phyloP scores from a whole-genome alignment of 2,113 vertebrate species.

The Psammodynastes pulverulentus region DNA sequence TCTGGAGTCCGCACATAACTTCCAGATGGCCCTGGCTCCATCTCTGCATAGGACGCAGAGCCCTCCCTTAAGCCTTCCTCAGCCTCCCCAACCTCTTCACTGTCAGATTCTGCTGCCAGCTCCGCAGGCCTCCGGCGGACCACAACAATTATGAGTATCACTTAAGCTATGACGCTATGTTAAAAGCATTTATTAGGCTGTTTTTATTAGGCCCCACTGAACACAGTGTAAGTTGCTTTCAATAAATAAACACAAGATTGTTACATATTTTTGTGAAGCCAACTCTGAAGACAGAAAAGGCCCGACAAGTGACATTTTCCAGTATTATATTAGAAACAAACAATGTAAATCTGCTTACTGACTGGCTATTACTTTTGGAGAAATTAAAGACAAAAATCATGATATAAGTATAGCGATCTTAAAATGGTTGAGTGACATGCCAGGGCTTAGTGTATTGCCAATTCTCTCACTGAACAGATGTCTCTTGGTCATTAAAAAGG shows the following conservation, averaged over 20 bases:
- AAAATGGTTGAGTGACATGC: slow-evolving; percentile 6
- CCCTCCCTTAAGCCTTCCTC: no score
- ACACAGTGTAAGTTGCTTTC: background rate
- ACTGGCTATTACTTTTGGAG: background rate
- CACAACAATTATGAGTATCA: no score
- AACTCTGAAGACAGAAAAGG: background rate
- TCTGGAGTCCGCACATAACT: no score
- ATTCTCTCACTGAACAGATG: slow-evolving; percentile 24
- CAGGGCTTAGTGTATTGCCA: background rate
- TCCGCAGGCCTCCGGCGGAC: no score
- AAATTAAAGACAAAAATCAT: background rate
- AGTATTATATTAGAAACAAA: background rate
- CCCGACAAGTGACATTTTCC: background rate
- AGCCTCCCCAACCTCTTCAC: no score
- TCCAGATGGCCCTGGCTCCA: no score
- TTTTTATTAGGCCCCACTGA: background rate
- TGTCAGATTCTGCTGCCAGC: no score
- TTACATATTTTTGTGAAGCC: background rate
- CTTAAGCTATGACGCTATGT: background rate
- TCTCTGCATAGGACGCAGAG: no score
- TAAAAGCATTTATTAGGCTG: background rate
- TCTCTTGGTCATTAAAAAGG: background rate
- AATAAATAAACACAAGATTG: background rate
- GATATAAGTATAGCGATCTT: slow-evolving; percentile 11
- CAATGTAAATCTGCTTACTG: background rate